Evolutionary conservation across 2,888 invertebrate species (phyloP).

Genomic region (Synanthedon tipuliformis): DNA sequence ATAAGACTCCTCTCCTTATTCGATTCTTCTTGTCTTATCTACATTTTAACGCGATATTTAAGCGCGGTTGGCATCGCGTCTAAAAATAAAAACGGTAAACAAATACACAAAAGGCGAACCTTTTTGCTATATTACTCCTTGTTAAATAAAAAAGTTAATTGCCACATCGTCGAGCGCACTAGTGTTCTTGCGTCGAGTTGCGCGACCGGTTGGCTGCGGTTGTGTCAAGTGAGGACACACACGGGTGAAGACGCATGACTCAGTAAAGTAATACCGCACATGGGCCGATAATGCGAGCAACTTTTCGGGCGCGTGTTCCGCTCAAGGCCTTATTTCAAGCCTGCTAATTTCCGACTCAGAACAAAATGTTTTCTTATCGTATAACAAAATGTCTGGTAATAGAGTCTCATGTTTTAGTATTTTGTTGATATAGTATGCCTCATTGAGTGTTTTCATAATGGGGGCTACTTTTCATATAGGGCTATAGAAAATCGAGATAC

Average conservation of each 20-base stretch:
- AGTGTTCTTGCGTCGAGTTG: conserved; percentile 6
- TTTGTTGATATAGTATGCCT: too few relatives aligned
- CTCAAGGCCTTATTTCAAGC: neutral
- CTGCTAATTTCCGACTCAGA: too few relatives aligned
- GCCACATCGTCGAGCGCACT: conserved; percentile 20
- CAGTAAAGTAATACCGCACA: neutral
- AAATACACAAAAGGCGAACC: conserved; percentile 2
- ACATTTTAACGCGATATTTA: too few relatives aligned
- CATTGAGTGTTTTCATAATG: too few relatives aligned
- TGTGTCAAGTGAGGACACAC: neutral
- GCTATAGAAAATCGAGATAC: too few relatives aligned
- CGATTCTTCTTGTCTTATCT: too few relatives aligned
- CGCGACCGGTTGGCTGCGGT: neutral
- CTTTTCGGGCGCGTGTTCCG: neutral
- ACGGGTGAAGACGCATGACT: conserved; percentile 1
- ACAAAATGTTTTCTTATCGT: too few relatives aligned
- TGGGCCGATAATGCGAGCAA: neutral
- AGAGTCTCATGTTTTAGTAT: too few relatives aligned
- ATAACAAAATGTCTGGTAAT: too few relatives aligned
- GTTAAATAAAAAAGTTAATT: conserved; percentile 24
- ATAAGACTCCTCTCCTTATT: too few relatives aligned
- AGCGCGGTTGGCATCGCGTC: neutral
- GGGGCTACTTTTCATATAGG: too few relatives aligned
- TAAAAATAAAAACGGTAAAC: conserved; percentile 6
- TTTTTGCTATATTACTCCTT: conserved; percentile 15